Evolutionary conservation across 2,797 vertebrate genomes (phyloP).

Genomic region (Zonotrichia albicollis): DNA sequence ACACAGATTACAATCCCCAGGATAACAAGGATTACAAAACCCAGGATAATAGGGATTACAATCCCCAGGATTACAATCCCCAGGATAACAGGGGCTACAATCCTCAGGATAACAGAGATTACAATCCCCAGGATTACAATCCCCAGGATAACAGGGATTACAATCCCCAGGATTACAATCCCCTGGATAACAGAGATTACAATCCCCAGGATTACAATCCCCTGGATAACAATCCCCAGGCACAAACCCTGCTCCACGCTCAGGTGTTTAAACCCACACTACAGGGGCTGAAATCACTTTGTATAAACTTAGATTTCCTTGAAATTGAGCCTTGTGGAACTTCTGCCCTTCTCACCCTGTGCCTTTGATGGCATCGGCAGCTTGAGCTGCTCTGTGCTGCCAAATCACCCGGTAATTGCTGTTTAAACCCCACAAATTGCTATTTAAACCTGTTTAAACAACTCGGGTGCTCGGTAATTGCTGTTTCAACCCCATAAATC

Average conservation of each 20-base stretch:
- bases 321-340: neutral
- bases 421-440: neutral
- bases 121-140: accelerated
- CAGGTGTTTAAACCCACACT: neutral
- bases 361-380: neutral
- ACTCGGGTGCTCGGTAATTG: neutral
- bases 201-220: too few relatives aligned
- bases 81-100: too few relatives aligned
- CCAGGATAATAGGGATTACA: too few relatives aligned
- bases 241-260: neutral
- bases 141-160: too few relatives aligned
- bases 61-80: too few relatives aligned
- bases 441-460: neutral
- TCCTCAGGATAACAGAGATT: too few relatives aligned
- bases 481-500: neutral
- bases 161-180: too few relatives aligned
- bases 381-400: neutral
- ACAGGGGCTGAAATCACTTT: neutral
- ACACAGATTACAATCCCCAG: too few relatives aligned
- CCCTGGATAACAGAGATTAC: too few relatives aligned
- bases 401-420: neutral
- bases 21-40: too few relatives aligned
- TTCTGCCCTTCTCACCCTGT: neutral
- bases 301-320: neutral
- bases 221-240: neutral